These are phyloP conservation scores for Bovichtus diacanthus DNA, from an alignment of 2,797 vertebrate genomes.

Conservation along the genomic window DNA sequence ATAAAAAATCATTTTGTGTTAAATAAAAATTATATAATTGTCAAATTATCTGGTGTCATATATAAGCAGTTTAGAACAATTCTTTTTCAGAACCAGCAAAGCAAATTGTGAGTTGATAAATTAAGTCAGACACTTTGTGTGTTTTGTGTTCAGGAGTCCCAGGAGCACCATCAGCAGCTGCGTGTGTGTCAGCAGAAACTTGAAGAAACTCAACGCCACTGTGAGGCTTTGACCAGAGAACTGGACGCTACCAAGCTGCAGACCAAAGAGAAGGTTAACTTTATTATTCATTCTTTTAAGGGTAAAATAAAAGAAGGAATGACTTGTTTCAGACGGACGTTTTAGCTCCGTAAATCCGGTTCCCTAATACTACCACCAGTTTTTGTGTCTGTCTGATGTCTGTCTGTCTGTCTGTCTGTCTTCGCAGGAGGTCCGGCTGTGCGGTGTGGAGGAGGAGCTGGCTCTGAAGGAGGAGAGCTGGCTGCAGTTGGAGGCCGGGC, in stretches of 20 bases:
- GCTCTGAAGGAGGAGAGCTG: conserved; percentile 82
- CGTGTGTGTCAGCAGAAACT: conserved; percentile 79
- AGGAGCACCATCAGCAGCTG: conserved; percentile 81
- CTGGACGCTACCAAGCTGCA: conserved; percentile 79
- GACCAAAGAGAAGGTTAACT: conserved; percentile 83
- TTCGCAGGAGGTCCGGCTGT: conserved; percentile 81
- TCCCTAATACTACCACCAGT: too few relatives aligned
- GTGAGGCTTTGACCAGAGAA: conserved; percentile 80
- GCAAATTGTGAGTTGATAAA: neutral
- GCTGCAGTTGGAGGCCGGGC: conserved; percentile 79
- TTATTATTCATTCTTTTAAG: neutral
- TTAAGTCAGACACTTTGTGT: neutral
- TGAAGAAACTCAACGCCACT: conserved; percentile 72
- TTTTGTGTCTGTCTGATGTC: too few relatives aligned
- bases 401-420: too few relatives aligned
- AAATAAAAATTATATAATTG: too few relatives aligned
- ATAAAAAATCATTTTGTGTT: too few relatives aligned
- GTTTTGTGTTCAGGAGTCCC: conserved; percentile 65
- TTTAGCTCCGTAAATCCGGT: too few relatives aligned
- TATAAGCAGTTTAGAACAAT: too few relatives aligned
- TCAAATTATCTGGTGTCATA: neutral
- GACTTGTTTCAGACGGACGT: too few relatives aligned
- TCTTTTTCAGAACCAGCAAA: neutral
- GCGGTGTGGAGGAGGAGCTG: conserved; percentile 83
- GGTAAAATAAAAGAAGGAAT: neutral